phyloP scores from a whole-genome alignment of 1,140 invertebrate genomes.

The Dufourea novaeangliae region DNA sequence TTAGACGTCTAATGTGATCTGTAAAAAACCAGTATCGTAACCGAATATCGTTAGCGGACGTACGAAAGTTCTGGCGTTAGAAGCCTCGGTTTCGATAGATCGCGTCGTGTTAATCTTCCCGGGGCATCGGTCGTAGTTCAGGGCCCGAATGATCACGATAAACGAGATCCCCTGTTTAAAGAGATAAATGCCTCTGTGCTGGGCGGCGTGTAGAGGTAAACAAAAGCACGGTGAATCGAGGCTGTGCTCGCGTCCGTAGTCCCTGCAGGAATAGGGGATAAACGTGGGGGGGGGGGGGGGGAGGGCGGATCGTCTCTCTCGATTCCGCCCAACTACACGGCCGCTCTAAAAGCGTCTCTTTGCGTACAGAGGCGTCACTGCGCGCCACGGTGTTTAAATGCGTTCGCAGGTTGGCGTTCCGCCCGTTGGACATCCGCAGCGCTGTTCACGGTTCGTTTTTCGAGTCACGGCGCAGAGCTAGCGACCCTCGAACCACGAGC shows the following conservation, averaged over 20 bases:
- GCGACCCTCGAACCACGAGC: background rate
- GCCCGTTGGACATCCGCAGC: slow-evolving; percentile 33
- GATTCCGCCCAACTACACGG: slow-evolving; percentile 41
- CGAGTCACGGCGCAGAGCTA: slow-evolving; percentile 35
- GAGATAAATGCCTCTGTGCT: slow-evolving; percentile 7
- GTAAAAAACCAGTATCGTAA: too few relatives aligned
- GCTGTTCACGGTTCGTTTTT: background rate
- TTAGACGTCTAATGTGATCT: too few relatives aligned
- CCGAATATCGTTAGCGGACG: background rate
- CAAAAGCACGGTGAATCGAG: slow-evolving; percentile 48
- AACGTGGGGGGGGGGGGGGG: slow-evolving; percentile 53
- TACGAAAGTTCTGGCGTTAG: background rate
- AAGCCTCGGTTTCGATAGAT: background rate
- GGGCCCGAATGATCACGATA: background rate
- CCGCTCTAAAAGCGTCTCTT: slow-evolving; percentile 59
- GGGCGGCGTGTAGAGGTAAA: slow-evolving; percentile 36
- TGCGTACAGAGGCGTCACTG: slow-evolving; percentile 5
- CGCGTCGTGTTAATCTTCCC: background rate
- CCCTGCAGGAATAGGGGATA: slow-evolving; percentile 49
- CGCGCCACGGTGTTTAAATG: slow-evolving; percentile 55
- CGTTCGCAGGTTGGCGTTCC: slow-evolving; percentile 16
- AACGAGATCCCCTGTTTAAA: background rate
- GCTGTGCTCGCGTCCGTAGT: background rate
- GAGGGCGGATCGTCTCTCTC: slow-evolving; percentile 37
- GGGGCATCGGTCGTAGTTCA: slow-evolving; percentile 8